A percentile compares a stretch with the other conserved stretches of the same genome.
These are phyloP conservation scores for Mallotus villosus DNA, from an alignment of 2,797 vertebrate genomes.

Conservation along the genomic window DNA sequence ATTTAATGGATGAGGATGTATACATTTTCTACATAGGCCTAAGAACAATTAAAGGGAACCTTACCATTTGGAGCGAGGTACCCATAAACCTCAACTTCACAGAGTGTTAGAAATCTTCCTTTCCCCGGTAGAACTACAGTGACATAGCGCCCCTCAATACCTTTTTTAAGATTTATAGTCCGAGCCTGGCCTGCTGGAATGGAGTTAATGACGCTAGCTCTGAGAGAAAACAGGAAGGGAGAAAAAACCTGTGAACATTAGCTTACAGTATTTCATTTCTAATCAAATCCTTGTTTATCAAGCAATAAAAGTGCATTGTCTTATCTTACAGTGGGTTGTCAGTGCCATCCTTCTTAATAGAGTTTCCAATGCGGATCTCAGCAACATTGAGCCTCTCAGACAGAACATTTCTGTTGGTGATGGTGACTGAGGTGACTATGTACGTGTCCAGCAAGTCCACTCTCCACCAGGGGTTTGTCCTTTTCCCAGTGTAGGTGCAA, in stretches of 20 bases:
- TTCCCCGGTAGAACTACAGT: slow-evolving; percentile 7
- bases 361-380: slow-evolving; percentile 34
- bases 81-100: slow-evolving; percentile 43
- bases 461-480: slow-evolving; percentile 21
- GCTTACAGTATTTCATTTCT: no score
- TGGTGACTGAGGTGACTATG: slow-evolving; percentile 45
- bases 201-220: slow-evolving; percentile 31
- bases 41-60: no score
- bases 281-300: no score
- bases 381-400: slow-evolving; percentile 22
- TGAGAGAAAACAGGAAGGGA: not conserved
- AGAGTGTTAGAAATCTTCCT: slow-evolving; percentile 16
- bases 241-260: no score
- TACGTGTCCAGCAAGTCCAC: slow-evolving; percentile 19
- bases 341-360: slow-evolving; percentile 26
- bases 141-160: slow-evolving; percentile 35
- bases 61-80: slow-evolving; percentile 6
- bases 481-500: slow-evolving; percentile 28
- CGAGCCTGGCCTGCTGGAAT: slow-evolving; percentile 12
- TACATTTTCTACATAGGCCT: no score
- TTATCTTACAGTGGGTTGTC: slow-evolving; percentile 32
- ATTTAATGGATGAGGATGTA: no score
- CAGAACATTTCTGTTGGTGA: slow-evolving; percentile 56
- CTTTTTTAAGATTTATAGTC: not conserved
- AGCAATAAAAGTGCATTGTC: no score